Percentiles rank a stretch among this genome's conserved stretches.
Conservation (phyloP, 35 echinoderm and acorn worm species). For the Apostichopus japonicus region DNA sequence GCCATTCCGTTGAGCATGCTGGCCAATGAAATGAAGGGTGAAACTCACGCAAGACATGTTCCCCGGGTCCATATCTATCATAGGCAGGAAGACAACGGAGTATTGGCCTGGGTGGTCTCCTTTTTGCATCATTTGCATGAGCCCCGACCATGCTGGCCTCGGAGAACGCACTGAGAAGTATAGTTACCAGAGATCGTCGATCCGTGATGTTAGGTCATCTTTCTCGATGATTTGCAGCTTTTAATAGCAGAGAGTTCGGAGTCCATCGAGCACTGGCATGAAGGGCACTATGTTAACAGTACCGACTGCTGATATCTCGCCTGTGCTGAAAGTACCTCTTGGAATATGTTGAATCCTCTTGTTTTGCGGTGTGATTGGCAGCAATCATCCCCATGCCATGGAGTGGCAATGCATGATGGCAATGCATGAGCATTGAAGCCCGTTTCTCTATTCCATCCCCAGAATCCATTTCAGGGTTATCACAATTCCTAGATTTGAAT, state of each 20-base stretch:
- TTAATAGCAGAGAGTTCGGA: too few species aligned
- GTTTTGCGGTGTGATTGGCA: conserved; percentile 7
- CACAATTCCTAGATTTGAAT: too few species aligned
- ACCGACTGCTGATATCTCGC: too few species aligned
- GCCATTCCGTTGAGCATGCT: conserved; percentile 51
- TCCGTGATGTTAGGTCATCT: too few species aligned
- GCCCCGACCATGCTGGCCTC: conserved; percentile 50
- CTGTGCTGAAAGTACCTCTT: too few species aligned
- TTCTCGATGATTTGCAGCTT: too few species aligned
- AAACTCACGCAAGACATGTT: conserved; percentile 54
- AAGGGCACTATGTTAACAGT: too few species aligned
- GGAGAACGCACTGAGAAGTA: too few species aligned
- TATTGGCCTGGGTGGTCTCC: conserved; percentile 63
- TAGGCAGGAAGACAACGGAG: conserved; percentile 55
- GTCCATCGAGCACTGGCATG: too few species aligned
- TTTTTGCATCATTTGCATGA: conserved; percentile 44
- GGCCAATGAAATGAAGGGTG: conserved; percentile 32
- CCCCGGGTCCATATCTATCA: conserved; percentile 66
- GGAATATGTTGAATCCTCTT: too few species aligned
- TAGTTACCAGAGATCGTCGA: not conserved
- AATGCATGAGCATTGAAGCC: conserved; percentile 66
- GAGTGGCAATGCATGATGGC: conserved; percentile 24
- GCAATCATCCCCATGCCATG: conserved; percentile 89
- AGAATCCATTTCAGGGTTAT: not conserved
- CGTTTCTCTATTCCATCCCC: not conserved